phyloP scores from a whole-genome alignment of 1,140 invertebrate species.

The Drosophila navojoa region DNA sequence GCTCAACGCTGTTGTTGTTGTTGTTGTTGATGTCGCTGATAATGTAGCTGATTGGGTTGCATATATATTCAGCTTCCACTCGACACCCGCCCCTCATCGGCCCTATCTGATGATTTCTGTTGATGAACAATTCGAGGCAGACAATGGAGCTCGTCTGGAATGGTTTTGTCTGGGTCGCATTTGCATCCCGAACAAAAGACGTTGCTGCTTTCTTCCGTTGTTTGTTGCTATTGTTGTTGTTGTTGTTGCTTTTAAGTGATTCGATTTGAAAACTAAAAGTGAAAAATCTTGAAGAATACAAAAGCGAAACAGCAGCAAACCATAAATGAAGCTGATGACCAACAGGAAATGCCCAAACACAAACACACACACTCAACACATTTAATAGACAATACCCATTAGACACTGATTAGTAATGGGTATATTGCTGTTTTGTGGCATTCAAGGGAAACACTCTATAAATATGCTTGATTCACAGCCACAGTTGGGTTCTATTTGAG shows the following conservation, averaged over 20 bases:
- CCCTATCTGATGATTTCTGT: conserved; percentile 63
- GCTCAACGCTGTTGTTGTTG: conserved; percentile 23
- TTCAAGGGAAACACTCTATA: too few species aligned
- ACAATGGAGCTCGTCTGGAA: conserved; percentile 49
- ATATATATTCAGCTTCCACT: conserved; percentile 29
- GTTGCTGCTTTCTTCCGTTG: conserved; percentile 38
- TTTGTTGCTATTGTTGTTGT: background rate
- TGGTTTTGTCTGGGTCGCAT: conserved; percentile 48
- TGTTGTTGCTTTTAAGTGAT: conserved; percentile 37
- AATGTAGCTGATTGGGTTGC: conserved; percentile 65
- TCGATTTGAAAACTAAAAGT: conserved; percentile 48
- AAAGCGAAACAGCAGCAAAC: conserved; percentile 21
- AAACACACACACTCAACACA: background rate
- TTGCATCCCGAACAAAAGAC: conserved; percentile 49
- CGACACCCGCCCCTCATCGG: conserved; percentile 4
- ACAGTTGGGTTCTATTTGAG: too few species aligned
- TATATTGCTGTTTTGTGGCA: background rate
- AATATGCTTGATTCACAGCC: too few species aligned
- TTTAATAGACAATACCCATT: background rate
- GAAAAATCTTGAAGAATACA: conserved; percentile 39
- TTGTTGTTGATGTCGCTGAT: conserved; percentile 56
- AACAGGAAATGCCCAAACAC: conserved; percentile 31
- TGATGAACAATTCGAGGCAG: conserved; percentile 60
- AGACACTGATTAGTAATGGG: background rate
- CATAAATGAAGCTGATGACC: conserved; percentile 36